These are phyloP conservation scores for Drosophila peninsularis DNA, from an alignment of 2,888 invertebrate species.

Conservation along the genomic window DNA sequence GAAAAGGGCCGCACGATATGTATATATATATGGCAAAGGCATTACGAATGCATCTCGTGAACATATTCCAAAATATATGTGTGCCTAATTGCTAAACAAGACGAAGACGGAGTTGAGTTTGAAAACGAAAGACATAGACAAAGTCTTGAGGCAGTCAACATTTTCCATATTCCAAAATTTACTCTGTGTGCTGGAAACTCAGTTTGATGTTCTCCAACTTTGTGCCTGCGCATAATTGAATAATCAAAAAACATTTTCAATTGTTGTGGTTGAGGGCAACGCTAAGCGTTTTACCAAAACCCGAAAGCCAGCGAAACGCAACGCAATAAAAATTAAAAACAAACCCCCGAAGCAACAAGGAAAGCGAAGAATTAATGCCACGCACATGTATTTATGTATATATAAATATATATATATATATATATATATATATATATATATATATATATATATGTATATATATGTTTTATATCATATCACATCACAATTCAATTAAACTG, in stretches of 20 bases:
- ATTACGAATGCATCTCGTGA: constrained; percentile 59
- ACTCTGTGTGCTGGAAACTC: constrained; percentile 27
- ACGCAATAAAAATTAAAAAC: constrained; percentile 53
- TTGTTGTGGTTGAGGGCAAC: constrained; percentile 46
- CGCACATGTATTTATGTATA: constrained; percentile 7
- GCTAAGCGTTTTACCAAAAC: constrained; percentile 27
- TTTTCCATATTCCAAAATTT: constrained; percentile 33
- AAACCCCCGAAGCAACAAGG: constrained; percentile 33
- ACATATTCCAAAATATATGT: constrained; percentile 31
- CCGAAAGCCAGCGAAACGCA: constrained; percentile 42
- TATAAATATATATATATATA: neutral
- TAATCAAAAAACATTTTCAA: constrained; percentile 61
- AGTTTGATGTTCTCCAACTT: constrained; percentile 41
- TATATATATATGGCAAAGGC: constrained; percentile 53
- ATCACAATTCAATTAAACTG: constrained; percentile 60
- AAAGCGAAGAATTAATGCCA: constrained; percentile 33
- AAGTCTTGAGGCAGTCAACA: constrained; percentile 7
- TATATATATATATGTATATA: neutral
- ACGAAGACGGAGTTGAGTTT: constrained; percentile 13
- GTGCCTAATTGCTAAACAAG: constrained; percentile 76
- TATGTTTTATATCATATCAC: constrained; percentile 12
- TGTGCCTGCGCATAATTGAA: constrained; percentile 65
- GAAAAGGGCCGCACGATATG: constrained; percentile 42
- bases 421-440: neutral
- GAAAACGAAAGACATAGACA: constrained; percentile 4